A percentile compares a stretch with the other conserved stretches of the same genome.
Evolutionary conservation across 35 echinoderm and acorn worm species (phyloP).

Genomic region (Diadema setosum): DNA sequence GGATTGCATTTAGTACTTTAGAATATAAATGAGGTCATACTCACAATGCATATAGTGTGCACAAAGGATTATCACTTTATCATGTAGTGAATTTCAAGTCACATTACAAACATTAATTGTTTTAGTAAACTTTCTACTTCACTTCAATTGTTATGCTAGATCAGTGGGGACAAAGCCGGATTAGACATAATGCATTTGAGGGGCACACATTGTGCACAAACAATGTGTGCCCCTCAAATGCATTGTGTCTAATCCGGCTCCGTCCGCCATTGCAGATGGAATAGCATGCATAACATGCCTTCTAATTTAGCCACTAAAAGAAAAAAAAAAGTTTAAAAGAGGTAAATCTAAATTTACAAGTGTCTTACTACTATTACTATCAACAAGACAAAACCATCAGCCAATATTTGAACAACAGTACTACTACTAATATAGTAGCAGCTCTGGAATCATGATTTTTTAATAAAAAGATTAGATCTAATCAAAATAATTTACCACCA

Average conservation of each 20-base stretch:
- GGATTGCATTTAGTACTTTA: not conserved
- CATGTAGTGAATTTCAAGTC: not conserved
- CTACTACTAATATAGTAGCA: too few species aligned
- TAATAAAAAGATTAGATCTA: not conserved
- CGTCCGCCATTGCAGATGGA: not conserved
- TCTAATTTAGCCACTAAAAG: not conserved
- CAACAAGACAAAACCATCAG: not conserved
- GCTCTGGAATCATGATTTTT: too few species aligned
- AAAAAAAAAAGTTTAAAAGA: not conserved
- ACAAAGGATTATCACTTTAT: not conserved
- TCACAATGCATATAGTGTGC: not conserved
- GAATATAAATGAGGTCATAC: too few species aligned
- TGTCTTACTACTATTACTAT: not conserved
- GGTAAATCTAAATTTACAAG: not conserved
- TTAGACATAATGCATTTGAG: too few species aligned
- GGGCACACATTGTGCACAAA: too few species aligned
- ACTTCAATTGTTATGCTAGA: not conserved
- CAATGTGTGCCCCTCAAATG: not conserved
- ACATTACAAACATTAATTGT: not conserved
- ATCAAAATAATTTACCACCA: not conserved
- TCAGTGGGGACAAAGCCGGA: not conserved
- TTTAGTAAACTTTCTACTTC: not conserved
- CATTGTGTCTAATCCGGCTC: not conserved
- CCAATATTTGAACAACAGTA: too few species aligned
- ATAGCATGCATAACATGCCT: not conserved